Conservation (phyloP, 2,113 vertebrate species). For the Leptocoma aspasia region DNA sequence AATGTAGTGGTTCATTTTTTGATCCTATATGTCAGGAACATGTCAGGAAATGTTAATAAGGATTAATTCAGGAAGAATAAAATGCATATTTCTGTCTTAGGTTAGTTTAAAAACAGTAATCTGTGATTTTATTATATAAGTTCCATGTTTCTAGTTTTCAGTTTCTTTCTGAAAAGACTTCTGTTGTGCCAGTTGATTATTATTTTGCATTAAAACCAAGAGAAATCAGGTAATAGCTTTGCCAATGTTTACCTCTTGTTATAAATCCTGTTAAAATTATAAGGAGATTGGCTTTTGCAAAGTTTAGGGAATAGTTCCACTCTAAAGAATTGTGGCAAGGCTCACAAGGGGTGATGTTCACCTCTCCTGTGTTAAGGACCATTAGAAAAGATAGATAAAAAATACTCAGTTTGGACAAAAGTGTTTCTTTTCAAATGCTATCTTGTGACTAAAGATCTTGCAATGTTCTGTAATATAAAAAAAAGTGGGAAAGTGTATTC, state of each 20-base stretch:
- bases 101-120: not conserved
- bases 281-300: not conserved
- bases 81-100: not conserved
- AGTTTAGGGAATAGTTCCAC: not conserved
- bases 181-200: not conserved
- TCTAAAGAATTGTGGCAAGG: not conserved
- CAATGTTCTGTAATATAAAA: not conserved
- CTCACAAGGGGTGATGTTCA: not conserved
- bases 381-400: not conserved
- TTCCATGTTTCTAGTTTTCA: not conserved
- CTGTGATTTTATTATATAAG: not conserved
- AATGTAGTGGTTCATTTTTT: not conserved
- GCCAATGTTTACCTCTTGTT: not conserved
- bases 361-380: not conserved
- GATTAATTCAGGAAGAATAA: not conserved
- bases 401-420: not conserved
- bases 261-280: not conserved
- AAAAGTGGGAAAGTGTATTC: not conserved
- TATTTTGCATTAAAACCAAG: not conserved
- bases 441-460: not conserved
- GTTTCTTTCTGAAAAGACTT: not conserved
- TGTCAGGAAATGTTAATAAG: not conserved
- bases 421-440: not conserved
- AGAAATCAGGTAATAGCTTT: not conserved
- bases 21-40: not conserved